Conservation (phyloP, 1,140 invertebrate genomes). For the Watersipora subatra region DNA sequence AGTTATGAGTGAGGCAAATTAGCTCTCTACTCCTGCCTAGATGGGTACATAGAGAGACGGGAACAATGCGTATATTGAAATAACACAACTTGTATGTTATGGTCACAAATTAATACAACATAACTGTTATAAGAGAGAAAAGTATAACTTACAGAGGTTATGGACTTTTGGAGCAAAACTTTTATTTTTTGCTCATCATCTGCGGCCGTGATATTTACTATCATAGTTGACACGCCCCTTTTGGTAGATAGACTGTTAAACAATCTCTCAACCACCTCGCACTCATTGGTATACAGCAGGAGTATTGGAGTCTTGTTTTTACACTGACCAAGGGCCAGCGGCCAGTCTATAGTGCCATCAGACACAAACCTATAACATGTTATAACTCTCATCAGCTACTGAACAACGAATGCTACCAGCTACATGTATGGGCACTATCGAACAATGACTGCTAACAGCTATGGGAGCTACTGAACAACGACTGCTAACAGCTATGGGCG, state of each 20-base stretch:
- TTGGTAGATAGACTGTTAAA: conserved; percentile 29
- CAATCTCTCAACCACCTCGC: conserved; percentile 22
- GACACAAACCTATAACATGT: conserved; percentile 5
- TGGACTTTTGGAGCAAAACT: conserved; percentile 27
- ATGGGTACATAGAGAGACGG: no score
- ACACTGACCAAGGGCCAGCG: conserved; percentile 25
- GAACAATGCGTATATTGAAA: not conserved
- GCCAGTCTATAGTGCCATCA: conserved; percentile 16
- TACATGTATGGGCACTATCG: no score
- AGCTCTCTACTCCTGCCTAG: no score
- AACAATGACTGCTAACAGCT: no score
- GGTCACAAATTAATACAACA: not conserved
- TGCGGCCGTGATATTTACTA: conserved; percentile 8
- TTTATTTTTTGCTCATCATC: conserved; percentile 23
- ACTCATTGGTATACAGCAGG: conserved; percentile 21
- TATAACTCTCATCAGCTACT: no score
- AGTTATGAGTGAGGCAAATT: no score
- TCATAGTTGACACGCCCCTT: conserved; percentile 19
- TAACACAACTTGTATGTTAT: not conserved
- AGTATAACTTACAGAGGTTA: conserved; percentile 26
- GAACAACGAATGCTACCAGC: no score
- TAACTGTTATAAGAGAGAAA: no score
- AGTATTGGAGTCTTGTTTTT: conserved; percentile 26
- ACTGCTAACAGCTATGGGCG: no score
- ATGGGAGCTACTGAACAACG: no score